These are phyloP conservation scores for Poeciliopsis turrubarensis DNA, from an alignment of 2,113 vertebrate species.

Conservation along the genomic window DNA sequence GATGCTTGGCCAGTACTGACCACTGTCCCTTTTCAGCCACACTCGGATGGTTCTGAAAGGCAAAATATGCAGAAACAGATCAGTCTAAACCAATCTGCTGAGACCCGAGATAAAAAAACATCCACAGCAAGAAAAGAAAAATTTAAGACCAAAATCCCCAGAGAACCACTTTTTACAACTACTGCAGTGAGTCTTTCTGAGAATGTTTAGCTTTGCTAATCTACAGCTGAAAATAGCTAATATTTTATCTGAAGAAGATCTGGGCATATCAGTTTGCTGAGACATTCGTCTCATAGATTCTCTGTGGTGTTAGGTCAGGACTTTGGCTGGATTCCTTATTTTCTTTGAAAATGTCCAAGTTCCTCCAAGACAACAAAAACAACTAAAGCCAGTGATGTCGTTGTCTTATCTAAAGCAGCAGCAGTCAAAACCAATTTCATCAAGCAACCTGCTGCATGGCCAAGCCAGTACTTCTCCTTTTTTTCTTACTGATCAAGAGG, in stretches of 20 bases:
- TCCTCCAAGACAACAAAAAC: too few species aligned
- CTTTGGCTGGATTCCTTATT: too few species aligned
- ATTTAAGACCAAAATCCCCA: background rate
- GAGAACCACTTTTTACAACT: too few species aligned
- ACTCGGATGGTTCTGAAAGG: constrained; percentile 88
- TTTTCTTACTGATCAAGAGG: too few species aligned
- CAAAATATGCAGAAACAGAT: background rate
- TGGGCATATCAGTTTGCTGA: too few species aligned
- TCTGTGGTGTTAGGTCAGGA: too few species aligned
- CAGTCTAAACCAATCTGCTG: constrained; percentile 8
- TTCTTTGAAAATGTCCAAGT: too few species aligned
- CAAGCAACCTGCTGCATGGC: background rate
- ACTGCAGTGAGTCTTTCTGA: too few species aligned
- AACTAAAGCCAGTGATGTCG: background rate
- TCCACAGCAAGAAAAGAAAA: background rate
- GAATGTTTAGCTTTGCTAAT: too few species aligned
- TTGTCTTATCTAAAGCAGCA: background rate
- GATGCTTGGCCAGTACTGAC: constrained; percentile 97
- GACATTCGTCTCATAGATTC: too few species aligned
- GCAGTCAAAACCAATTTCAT: background rate
- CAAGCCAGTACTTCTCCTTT: constrained; percentile 29
- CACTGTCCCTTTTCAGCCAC: constrained; percentile 97
- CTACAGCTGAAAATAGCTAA: too few species aligned
- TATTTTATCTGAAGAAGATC: too few species aligned
- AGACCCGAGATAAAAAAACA: background rate